These are phyloP conservation scores for Diplosoma virens DNA, from an alignment of 23 tunicate genomes.

Conservation along the genomic window DNA sequence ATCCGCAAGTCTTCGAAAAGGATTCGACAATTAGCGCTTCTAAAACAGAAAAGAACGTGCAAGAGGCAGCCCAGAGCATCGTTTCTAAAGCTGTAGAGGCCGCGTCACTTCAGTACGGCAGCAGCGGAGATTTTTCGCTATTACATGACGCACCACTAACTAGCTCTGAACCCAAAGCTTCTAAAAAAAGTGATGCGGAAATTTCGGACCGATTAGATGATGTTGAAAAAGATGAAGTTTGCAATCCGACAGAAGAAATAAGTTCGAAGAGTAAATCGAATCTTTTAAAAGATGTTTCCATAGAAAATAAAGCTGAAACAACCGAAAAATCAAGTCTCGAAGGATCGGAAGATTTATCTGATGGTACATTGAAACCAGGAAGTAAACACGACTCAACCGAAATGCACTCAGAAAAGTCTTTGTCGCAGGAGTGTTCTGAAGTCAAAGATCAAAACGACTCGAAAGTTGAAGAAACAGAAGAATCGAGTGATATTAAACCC, in stretches of 20 bases:
- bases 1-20: no score
- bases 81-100: conserved; percentile 29
- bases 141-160: conserved; percentile 11
- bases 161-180: neutral
- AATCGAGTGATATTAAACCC: neutral
- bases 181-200: neutral
- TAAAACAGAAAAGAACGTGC: no score
- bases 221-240: neutral
- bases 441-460: neutral
- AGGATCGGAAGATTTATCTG: no score
- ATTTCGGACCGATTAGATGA: neutral
- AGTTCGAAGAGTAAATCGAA: neutral
- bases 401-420: no score
- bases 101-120: conserved; percentile 14
- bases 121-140: conserved; percentile 29
- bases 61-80: conserved; percentile 24
- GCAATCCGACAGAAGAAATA: neutral
- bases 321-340: no score
- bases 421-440: neutral
- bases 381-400: no score
- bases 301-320: neutral
- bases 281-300: neutral
- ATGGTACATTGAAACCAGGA: no score
- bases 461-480: neutral
- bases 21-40: no score